phyloP scores from a whole-genome alignment of 2,113 vertebrate genomes.

The Siniperca knerii region DNA sequence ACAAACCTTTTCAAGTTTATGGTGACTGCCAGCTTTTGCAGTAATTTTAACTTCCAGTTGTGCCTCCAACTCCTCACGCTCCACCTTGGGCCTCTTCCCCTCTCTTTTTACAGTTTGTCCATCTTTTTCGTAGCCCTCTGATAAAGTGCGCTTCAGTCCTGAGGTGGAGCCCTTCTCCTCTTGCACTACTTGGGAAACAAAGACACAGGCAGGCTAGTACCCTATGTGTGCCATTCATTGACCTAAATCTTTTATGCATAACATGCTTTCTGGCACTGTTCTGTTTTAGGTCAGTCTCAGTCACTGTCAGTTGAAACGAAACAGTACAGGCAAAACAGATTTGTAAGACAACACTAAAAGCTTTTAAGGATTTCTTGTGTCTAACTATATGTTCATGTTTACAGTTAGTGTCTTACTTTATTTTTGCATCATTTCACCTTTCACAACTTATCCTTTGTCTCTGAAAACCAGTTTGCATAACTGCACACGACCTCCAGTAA shows the following conservation, averaged over 20 bases:
- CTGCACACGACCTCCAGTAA: no score
- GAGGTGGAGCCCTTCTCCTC: constrained; percentile 69
- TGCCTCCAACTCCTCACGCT: constrained; percentile 87
- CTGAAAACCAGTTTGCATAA: not conserved
- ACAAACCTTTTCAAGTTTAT: constrained; percentile 93
- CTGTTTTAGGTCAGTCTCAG: not conserved
- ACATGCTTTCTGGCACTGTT: not conserved
- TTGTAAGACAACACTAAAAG: not conserved
- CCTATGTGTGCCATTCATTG: not conserved
- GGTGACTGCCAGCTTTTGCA: constrained; percentile 87
- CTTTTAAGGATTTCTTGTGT: not conserved
- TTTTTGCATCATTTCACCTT: not conserved
- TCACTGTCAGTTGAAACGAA: not conserved
- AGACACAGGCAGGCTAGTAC: not conserved
- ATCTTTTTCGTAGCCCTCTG: constrained; percentile 72
- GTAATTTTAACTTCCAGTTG: constrained; percentile 95
- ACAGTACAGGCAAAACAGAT: not conserved
- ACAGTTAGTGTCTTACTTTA: not conserved
- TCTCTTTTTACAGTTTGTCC: constrained; percentile 67
- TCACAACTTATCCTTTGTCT: not conserved
- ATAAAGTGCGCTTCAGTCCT: constrained; percentile 82
- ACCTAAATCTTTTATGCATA: not conserved
- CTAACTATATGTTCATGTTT: not conserved
- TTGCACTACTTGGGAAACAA: constrained; percentile 38
- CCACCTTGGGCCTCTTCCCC: constrained; percentile 83